Evolutionary conservation across 1,140 invertebrate genomes (phyloP), one percentile per base, ranked within the genome.

Genomic region (Zaprionus camerounensis): DNA sequence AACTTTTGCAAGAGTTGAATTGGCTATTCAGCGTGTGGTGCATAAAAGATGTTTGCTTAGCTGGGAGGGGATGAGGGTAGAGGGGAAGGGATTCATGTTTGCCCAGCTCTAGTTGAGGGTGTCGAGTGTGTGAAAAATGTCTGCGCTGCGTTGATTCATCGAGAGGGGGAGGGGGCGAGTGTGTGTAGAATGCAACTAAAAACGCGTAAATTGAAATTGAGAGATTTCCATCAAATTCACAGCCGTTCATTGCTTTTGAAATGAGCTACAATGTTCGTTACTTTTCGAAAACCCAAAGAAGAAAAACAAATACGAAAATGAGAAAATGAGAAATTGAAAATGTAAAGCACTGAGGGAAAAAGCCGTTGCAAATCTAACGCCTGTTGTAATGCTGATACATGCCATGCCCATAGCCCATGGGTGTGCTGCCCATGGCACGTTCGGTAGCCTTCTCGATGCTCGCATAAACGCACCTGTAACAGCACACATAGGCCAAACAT

Each of bases 401-500:
- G 78, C 91, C 84, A 75, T 86, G 84, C 82, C 84, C 84, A 84
- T 92, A 92, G 72, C 92, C 82, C 80, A 93, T 91, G 70, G 92
- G 92, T 93, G 91, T 92, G 90, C 92, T 92, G 91, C 92, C 92
- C 92, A 93, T 93, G 76, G 92, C 91, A 81, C 92, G 92, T 92
- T 93, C 92, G 61, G 92, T 92, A 75, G 92, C 92, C 80, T 92
- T 93, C 81, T 93, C 92, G 77, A 93, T 93, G 80, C 92, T 93
- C 66, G 83, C 80, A 68, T 86, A 87, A 76, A 95, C 95, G 93
- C 95, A 95, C 80, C 93, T 93, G 88, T 95, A 96, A 93, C 95
- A 95, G 94, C 95, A 96, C 95, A 96, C 95, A 93, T 95, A 95
- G 82, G 95, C 95, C 94, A 95, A 95, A 96, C 95, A 96, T 97